A percentile compares a stretch with the other conserved stretches of the same genome.
phyloP scores from a whole-genome alignment of 2,113 vertebrate genomes.

The Campylomormyrus numenius region DNA sequence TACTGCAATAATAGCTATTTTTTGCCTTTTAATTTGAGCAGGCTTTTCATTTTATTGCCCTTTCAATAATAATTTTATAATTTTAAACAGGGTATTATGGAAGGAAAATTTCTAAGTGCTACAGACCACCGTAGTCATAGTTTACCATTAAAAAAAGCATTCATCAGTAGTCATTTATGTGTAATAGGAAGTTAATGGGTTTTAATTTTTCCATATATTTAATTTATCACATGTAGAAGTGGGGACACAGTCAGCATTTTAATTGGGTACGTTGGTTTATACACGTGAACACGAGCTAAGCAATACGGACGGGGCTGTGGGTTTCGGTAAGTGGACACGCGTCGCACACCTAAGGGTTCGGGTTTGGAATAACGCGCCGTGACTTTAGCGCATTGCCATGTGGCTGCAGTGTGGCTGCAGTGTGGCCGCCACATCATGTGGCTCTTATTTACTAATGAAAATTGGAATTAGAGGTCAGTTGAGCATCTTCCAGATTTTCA shows the following conservation, averaged over 20 bases:
- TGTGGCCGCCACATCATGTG: background rate
- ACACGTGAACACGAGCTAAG: background rate
- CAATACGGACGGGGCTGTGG: background rate
- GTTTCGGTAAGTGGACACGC: background rate
- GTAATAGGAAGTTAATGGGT: background rate
- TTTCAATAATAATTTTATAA: background rate
- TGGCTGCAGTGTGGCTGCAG: background rate
- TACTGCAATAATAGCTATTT: background rate
- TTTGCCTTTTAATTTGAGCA: constrained; percentile 3
- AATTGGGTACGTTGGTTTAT: background rate
- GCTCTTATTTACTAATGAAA: background rate
- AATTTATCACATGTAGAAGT: background rate
- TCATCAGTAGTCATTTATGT: background rate
- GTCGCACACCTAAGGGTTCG: background rate
- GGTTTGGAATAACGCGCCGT: background rate
- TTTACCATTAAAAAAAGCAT: background rate
- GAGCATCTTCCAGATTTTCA: background rate
- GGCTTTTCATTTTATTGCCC: constrained; percentile 12
- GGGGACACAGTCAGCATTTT: background rate
- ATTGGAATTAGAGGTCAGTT: background rate
- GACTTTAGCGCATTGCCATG: background rate
- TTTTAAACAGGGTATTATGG: background rate
- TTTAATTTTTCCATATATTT: background rate
- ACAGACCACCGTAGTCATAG: background rate
- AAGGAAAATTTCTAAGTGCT: background rate